Evolutionary conservation across 2,797 vertebrate species (phyloP), one percentile per base, ranked within the genome.

Genomic region (Myotis planiceps): DNA sequence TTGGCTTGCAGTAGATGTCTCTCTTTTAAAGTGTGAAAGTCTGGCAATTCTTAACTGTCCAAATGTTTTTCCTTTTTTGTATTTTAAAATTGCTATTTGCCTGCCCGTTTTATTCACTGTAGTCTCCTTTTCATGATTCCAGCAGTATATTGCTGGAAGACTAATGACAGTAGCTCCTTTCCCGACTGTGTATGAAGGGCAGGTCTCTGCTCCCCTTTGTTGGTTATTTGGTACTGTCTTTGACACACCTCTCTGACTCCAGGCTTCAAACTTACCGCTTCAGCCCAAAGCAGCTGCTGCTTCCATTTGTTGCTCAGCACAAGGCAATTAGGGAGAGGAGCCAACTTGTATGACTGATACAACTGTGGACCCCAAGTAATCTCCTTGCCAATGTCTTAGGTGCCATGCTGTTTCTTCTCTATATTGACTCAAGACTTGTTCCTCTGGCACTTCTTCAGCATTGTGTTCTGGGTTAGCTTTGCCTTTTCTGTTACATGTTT

Each of bases 31-130:
- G 63, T 9, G 16, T 65, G 18, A 29, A 92, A 63, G 88, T 15
- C 39, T 66, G 65, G 74, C 63, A 58, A 51, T 49, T 76, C 23
- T 69, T 69, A 34, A n/a, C 34, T 39, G 4, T 39, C 39, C 66
- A 25, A 60, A 21, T 37, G 53, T 83, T 72, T 21, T 47, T 42
- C 34, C 37, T n/a, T 47, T 32, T 34, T 47, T 93, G 13, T 47
- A 72, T 29, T 68, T 87, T 60, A 65, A 96, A 92, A 60, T 72
- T 71, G 29, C 32, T 13, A 9, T 69, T 39, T 71, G 55, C n/a
- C 69, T 66, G 8, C 69, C 21, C 83, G 34, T 72, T 63, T 91
- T 82, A 79, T 47, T 71, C 58, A 66, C 12, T 32, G 6, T 25
- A 29, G 37, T 42, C 27, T 89, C 3, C 25, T 32, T 75, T 66